These are phyloP conservation scores for Chaetorhynchus papuensis DNA, from an alignment of 2,113 vertebrate genomes.

Conservation along the genomic window DNA sequence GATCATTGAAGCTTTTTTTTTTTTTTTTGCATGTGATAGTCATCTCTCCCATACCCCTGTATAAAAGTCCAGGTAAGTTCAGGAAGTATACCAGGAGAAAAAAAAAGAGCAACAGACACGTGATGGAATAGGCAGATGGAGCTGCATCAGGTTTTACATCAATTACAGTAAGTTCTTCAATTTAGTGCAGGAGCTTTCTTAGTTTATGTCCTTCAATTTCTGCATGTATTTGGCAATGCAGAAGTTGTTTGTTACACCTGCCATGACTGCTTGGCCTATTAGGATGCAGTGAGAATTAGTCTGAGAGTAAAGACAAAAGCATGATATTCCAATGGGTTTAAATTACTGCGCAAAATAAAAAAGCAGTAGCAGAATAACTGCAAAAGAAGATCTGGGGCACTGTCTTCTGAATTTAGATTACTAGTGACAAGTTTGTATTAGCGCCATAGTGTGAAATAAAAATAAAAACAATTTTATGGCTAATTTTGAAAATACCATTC, in stretches of 20 bases:
- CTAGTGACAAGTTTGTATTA: background rate
- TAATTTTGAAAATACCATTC: background rate
- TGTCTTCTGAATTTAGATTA: background rate
- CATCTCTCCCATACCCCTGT: background rate
- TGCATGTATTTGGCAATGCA: background rate
- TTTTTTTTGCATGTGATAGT: background rate
- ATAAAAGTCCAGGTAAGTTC: background rate
- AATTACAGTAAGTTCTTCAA: background rate
- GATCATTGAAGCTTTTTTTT: background rate
- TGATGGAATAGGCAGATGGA: background rate
- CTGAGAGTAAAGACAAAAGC: background rate
- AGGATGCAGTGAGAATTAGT: constrained; percentile 59
- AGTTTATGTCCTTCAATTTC: background rate
- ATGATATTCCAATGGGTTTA: background rate
- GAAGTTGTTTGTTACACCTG: background rate
- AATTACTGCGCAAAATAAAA: background rate
- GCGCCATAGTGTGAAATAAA: background rate
- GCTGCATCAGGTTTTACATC: background rate
- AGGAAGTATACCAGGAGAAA: background rate
- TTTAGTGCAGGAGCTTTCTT: background rate
- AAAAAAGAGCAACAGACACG: background rate
- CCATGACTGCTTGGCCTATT: background rate
- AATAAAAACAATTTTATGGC: background rate
- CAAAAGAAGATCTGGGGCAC: background rate
- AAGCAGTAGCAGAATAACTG: background rate